Evolutionary conservation across 2,113 vertebrate genomes (phyloP).

Genomic region (Sinocyclocheilus anophthalmus): DNA sequence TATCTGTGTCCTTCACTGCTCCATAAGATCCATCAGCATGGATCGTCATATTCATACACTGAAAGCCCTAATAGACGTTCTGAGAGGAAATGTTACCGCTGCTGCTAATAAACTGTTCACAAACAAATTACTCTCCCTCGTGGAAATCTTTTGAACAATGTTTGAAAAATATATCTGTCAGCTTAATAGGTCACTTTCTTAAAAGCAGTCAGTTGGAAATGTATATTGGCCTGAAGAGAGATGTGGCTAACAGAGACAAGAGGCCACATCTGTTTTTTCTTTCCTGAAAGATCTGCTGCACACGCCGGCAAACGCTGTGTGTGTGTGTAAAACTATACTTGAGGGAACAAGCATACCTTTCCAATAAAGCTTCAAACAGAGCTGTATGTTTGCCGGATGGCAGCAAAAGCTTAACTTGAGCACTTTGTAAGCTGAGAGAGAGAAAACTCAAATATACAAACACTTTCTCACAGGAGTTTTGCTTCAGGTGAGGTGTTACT

Average conservation of each 20-base stretch:
- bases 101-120: slow-evolving; percentile 49
- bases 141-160: slow-evolving; percentile 44
- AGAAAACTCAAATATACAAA: background rate
- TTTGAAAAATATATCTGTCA: slow-evolving; percentile 58
- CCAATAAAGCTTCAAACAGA: slow-evolving; percentile 60
- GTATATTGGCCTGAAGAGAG: slow-evolving; percentile 60
- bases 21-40: slow-evolving; percentile 43
- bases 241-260: slow-evolving; percentile 55
- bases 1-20: slow-evolving; percentile 39
- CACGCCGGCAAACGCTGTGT: slow-evolving; percentile 54
- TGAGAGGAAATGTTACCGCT: slow-evolving; percentile 44
- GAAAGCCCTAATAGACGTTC: slow-evolving; percentile 50
- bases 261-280: slow-evolving; percentile 63
- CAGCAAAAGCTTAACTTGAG: slow-evolving; percentile 41
- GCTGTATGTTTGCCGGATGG: slow-evolving; percentile 28
- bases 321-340: slow-evolving; percentile 54
- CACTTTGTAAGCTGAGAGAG: slow-evolving; percentile 30
- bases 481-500: background rate
- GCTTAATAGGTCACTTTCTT: slow-evolving; percentile 58
- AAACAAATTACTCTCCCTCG: slow-evolving; percentile 33
- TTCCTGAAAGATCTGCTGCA: slow-evolving; percentile 55
- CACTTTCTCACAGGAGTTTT: background rate
- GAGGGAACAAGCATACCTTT: slow-evolving; percentile 59
- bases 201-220: slow-evolving; percentile 58
- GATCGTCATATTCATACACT: slow-evolving; percentile 33